phyloP scores from a whole-genome alignment of 2,113 vertebrate species.

The Thalassarche chlororhynchos region DNA sequence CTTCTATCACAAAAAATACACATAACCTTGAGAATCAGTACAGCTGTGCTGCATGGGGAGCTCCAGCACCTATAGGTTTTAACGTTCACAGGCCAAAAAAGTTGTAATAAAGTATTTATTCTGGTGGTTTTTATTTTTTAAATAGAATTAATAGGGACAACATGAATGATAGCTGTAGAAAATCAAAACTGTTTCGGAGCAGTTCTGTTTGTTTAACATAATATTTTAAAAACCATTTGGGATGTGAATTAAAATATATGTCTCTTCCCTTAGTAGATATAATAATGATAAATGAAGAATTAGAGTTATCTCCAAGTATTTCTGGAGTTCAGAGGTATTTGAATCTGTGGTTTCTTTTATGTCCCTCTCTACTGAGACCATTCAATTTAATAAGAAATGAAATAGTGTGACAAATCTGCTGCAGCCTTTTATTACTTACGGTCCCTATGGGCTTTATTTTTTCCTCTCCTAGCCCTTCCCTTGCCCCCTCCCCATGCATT shows the following conservation, averaged over 20 bases:
- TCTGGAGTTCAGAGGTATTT: slow-evolving; percentile 9
- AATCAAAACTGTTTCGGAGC: not conserved
- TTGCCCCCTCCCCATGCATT: not conserved
- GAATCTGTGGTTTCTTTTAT: slow-evolving; percentile 21
- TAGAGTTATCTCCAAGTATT: not conserved
- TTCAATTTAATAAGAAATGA: slow-evolving; percentile 48
- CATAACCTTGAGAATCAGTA: not conserved
- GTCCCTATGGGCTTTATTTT: slow-evolving; percentile 18
- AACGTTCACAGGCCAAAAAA: not conserved
- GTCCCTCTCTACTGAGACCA: not conserved
- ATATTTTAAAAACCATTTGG: not conserved
- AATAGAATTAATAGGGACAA: not conserved
- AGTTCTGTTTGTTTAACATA: not conserved
- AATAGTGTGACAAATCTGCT: slow-evolving; percentile 47
- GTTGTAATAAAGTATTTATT: not conserved
- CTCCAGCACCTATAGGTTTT: not conserved
- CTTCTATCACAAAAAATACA: slow-evolving; percentile 12
- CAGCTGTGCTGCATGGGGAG: not conserved
- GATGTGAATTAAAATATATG: not conserved
- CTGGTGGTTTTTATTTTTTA: not conserved
- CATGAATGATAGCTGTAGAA: not conserved
- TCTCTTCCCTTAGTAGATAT: not conserved
- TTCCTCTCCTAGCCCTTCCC: not conserved
- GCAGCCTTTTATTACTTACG: slow-evolving; percentile 36
- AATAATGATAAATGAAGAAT: slow-evolving; percentile 6